Evolutionary conservation across 2,113 vertebrate genomes (phyloP).

Genomic region (Terrapene triunguis): DNA sequence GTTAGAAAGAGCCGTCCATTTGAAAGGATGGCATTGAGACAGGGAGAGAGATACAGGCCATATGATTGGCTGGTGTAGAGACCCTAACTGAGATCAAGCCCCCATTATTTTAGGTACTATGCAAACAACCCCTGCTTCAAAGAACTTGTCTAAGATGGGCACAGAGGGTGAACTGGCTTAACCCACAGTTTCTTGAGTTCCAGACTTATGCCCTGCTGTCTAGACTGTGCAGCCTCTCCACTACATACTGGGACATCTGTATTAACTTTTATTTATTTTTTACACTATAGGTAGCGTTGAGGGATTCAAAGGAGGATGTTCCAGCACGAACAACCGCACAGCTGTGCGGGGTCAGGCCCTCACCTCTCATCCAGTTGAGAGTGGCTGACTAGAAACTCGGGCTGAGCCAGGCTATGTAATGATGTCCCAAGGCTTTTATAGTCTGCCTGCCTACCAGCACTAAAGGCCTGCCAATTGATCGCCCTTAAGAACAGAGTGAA

Average conservation of each 20-base stretch:
- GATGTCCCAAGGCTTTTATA: slow-evolving; percentile 15
- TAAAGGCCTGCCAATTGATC: slow-evolving; percentile 49
- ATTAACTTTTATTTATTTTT: not conserved
- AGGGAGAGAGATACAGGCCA: not conserved
- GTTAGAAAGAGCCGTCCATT: not conserved
- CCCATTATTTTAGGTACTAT: not conserved
- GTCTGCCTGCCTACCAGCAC: slow-evolving; percentile 48
- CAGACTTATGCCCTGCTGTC: not conserved
- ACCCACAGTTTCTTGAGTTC: no score
- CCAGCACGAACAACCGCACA: not conserved
- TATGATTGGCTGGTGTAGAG: not conserved
- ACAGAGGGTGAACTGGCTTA: no score
- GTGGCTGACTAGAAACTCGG: not conserved
- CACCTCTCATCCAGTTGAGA: accelerated
- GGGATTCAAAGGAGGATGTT: not conserved
- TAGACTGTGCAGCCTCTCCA: not conserved
- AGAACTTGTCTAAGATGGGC: not conserved
- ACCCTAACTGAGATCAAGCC: not conserved
- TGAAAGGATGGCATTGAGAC: not conserved
- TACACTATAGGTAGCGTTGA: not conserved
- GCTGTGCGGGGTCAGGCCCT: accelerated
- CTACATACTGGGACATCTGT: not conserved
- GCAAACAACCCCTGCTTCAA: not conserved
- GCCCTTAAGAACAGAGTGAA: slow-evolving; percentile 35
- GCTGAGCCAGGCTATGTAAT: not conserved